phyloP scores from a whole-genome alignment of 2,113 vertebrate genomes.

The Calyptommatus sinebrachiatus region DNA sequence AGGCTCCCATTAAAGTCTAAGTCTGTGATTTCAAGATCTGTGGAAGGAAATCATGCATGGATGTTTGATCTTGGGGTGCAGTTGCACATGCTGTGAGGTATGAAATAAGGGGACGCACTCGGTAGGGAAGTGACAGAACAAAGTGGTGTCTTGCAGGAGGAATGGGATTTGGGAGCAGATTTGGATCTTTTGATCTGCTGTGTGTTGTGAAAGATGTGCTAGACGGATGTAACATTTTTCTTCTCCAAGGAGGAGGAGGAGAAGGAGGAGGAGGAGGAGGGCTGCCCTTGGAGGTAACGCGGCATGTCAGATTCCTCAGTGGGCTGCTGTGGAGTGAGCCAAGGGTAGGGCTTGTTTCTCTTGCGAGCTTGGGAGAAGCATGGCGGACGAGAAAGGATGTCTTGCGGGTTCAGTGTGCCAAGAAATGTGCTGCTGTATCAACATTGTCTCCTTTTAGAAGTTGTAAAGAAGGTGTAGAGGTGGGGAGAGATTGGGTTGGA shows the following conservation, averaged over 20 bases:
- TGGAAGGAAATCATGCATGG: conserved; percentile 65
- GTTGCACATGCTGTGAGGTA: conserved; percentile 65
- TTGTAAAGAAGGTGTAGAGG: background rate
- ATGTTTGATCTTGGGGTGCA: conserved; percentile 70
- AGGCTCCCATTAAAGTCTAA: conserved; percentile 65
- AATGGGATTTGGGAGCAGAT: conserved; percentile 65
- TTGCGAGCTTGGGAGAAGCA: conserved; percentile 18
- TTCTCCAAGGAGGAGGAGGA: conserved; percentile 37
- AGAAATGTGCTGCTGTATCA: background rate
- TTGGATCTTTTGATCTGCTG: conserved; percentile 61
- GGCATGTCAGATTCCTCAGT: conserved; percentile 42
- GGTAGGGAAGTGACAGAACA: conserved; percentile 68
- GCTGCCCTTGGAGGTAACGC: conserved; percentile 45
- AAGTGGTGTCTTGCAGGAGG: conserved; percentile 67
- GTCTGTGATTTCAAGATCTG: conserved; percentile 65
- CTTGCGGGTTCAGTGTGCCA: background rate
- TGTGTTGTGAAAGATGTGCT: conserved; percentile 58
- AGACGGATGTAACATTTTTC: conserved; percentile 48
- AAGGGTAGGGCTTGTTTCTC: conserved; percentile 27
- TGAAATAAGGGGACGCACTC: conserved; percentile 64
- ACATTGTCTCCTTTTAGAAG: background rate
- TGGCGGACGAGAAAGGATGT: background rate
- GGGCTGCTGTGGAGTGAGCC: conserved; percentile 23
- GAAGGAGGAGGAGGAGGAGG: conserved; percentile 21
- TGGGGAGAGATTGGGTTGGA: background rate